Base-by-base conservation (phyloP, 2,888 invertebrate genomes). In the Athetis lepigone region DNA sequence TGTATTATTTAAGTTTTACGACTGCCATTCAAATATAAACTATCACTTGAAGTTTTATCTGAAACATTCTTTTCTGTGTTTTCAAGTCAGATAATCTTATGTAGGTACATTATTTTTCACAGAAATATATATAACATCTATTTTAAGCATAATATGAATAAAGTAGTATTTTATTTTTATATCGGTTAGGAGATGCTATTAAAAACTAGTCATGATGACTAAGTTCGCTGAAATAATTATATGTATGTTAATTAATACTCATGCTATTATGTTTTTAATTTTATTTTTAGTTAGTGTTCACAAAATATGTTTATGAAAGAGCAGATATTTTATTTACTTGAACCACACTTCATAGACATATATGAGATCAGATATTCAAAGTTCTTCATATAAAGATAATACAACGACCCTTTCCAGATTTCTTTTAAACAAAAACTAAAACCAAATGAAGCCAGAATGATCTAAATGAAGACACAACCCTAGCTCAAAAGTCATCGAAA, bases 401-500 rank as follows among this genome's bases (percentile, higher is more conserved):
- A n/a, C n/a, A n/a, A n/a, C n/a, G n/a, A n/a, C n/a, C n/a, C n/a
- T n/a, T n/a, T n/a, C n/a, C n/a, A n/a, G n/a, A n/a, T n/a, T n/a
- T n/a, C n/a, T n/a, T n/a, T n/a, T n/a, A n/a, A n/a, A n/a, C n/a
- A n/a, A n/a, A n/a, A n/a, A n/a, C n/a, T n/a, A n/a, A n/a, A n/a
- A n/a, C n/a, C n/a, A n/a, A n/a, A n/a, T n/a, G n/a, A n/a, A n/a
- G n/a, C n/a, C n/a, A n/a, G n/a, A n/a, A n/a, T n/a, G n/a, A 40
- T 57, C 8, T 46, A 1, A 1, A 1, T 11, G 9, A 49, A 49
- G 13, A 43, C 27, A 23, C 63, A 73, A n/a, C 73, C 71, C 72
- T 79, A 57, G 21, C 52, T 57, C 52, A 58, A 64, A 69, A 69
- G 62, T 66, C 59, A 54, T 70, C 49, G 62, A 46, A 79, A 85